Percentiles rank a stretch among this genome's conserved stretches.
phyloP scores from a whole-genome alignment of 2,113 vertebrate genomes.

The Okapia johnstoni region DNA sequence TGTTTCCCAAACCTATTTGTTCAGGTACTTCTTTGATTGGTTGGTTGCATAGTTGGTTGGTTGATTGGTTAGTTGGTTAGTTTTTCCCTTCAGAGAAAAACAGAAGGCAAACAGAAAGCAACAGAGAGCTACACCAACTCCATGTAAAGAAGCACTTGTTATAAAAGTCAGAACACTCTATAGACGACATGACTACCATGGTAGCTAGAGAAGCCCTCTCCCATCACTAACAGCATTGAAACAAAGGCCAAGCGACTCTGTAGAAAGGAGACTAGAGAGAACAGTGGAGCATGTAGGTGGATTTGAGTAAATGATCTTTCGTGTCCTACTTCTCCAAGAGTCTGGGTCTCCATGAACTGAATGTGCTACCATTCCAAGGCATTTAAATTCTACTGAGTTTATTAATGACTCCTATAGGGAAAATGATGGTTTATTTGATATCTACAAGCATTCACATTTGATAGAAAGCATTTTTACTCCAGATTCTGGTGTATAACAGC shows the following conservation, averaged over 20 bases:
- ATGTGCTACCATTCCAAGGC: not conserved
- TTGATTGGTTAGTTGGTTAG: not conserved
- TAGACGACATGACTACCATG: not conserved
- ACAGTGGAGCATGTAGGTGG: not conserved
- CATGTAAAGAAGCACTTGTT: not conserved
- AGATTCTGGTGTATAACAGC: not conserved
- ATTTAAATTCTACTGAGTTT: not conserved
- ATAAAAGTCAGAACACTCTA: not conserved
- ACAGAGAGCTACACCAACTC: not conserved
- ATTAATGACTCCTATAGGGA: not conserved
- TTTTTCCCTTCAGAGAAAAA: not conserved
- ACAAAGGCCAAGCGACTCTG: not conserved
- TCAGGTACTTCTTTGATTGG: not conserved
- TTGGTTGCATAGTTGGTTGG: not conserved
- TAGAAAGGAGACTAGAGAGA: not conserved
- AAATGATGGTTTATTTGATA: not conserved
- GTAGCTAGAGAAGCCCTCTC: not conserved
- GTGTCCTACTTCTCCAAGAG: not conserved
- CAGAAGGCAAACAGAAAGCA: not conserved
- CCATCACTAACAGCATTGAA: not conserved
- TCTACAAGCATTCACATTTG: not conserved
- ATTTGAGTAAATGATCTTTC: not conserved
- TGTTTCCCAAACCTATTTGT: not conserved
- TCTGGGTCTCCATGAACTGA: not conserved
- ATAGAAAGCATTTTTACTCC: conserved; percentile 4